Base-by-base conservation (phyloP, 1,140 invertebrate genomes). In the Phortica variegata region DNA sequence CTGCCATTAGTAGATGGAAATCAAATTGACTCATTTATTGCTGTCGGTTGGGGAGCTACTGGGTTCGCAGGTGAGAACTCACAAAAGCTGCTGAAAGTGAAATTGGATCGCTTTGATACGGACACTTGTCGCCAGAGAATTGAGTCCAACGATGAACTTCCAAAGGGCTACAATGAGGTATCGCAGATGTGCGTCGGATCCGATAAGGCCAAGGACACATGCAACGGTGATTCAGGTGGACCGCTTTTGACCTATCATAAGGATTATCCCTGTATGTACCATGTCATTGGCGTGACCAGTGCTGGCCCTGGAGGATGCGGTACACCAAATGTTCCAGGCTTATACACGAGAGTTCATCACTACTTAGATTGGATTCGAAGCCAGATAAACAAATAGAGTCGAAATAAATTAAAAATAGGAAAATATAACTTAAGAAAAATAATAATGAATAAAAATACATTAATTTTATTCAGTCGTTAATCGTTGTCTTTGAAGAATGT, bases 131-230 rank as follows among this genome's bases (percentile, higher is more conserved):
- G 45, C 70, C 78, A 13, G 39, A 56, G 33, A 59, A 53, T 39
- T 49, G 39, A 47, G 0, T 26, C 32, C 10, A 17, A 47, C 7
- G 61, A 73, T 13, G 71, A 62, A 75, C 78, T 77, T 23, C 74
- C 49, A 53, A 58, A 49, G 55, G 81, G 82, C 0, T 78, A 83
- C 13, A 31, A 77, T 10, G 53, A 71, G 1, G 65, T 76, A 0
- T 79, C 77, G 47, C 81, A 82, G 61, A 59, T 90, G n/a, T 90
- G 88, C 69, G 87, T 87, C 19, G 88, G 88, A 10, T 79, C 75
- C 16, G 73, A 84, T 16, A 65, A 65, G 40, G 37, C 54, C 4
- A 71, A 61, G 52, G 79, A 80, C 44, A 79, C 79, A 0, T 80
- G 79, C 46, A 53, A 55, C 9, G 72, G 72, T 1, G 73, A 75